phyloP scores from a whole-genome alignment of 1,140 invertebrate species.

The Papilio xuthus region DNA sequence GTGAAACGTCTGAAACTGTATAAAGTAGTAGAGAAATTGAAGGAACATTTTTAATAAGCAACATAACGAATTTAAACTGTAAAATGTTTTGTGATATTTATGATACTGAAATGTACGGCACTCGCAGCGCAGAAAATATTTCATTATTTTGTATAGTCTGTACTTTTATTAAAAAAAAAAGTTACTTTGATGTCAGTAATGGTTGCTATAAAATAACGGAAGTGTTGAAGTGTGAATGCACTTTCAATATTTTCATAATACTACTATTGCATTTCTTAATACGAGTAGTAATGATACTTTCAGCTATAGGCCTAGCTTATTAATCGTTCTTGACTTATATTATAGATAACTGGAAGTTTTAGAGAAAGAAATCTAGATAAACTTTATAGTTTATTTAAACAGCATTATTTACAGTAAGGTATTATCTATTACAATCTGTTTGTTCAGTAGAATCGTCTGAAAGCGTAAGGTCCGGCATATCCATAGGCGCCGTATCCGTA shows the following conservation, averaged over 20 bases:
- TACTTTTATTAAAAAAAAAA: background rate
- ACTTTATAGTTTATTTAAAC: conserved; percentile 1
- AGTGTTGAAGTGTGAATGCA: background rate
- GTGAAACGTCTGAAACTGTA: too few species aligned
- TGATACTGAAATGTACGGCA: background rate
- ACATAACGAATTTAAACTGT: background rate
- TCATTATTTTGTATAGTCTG: background rate
- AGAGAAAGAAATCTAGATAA: background rate
- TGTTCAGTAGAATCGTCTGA: conserved; percentile 21
- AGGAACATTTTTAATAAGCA: background rate
- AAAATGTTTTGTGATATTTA: background rate
- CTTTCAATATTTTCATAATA: background rate
- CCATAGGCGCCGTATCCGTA: background rate
- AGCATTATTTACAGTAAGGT: background rate
- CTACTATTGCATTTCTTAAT: background rate
- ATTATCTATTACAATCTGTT: background rate
- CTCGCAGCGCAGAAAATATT: background rate
- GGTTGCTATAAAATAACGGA: background rate
- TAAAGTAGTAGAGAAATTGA: background rate
- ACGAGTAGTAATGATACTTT: too few species aligned
- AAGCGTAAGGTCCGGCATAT: conserved; percentile 17
- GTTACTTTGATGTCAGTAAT: background rate
- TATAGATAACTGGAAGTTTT: background rate
- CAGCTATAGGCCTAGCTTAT: too few species aligned
- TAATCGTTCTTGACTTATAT: background rate